Percentiles rank a stretch among this genome's conserved stretches.
phyloP scores from a whole-genome alignment of 2,113 vertebrate species.

The Nerophis lumbriciformis region DNA sequence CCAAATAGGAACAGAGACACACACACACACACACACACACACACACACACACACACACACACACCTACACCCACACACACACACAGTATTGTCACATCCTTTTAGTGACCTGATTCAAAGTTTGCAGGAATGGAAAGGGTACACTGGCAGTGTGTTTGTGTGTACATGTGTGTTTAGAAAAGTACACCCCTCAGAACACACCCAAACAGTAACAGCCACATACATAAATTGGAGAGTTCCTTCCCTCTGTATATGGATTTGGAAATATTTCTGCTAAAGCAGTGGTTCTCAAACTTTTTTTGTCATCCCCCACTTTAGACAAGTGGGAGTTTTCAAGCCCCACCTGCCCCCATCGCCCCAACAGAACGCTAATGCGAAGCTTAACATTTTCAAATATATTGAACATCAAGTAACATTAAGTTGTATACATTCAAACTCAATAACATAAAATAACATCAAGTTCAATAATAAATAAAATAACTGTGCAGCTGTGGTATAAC shows the following conservation, averaged over 20 bases:
- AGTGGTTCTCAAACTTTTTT: too few relatives aligned
- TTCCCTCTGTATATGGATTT: constrained; percentile 29
- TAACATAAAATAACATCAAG: too few relatives aligned
- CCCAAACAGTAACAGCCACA: constrained; percentile 43
- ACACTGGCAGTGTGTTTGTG: not conserved
- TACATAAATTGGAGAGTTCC: constrained; percentile 47
- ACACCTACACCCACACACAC: not conserved
- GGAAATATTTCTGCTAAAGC: constrained; percentile 7
- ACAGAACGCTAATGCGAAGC: too few relatives aligned
- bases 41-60: not conserved
- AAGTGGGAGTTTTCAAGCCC: too few relatives aligned
- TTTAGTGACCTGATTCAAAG: constrained; percentile 35
- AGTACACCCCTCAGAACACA: constrained; percentile 47
- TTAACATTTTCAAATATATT: too few relatives aligned
- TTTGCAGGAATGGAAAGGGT: constrained; percentile 32
- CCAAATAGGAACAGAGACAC: not conserved
- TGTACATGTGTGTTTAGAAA: constrained; percentile 48
- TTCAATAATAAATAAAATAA: too few relatives aligned
- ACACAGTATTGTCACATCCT: constrained; percentile 25
- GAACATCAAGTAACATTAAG: too few relatives aligned
- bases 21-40: not conserved
- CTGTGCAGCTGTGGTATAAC: too few relatives aligned
- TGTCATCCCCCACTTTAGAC: too few relatives aligned
- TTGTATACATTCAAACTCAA: too few relatives aligned
- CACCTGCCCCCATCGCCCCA: too few relatives aligned